Evolutionary conservation across 1,140 invertebrate species (phyloP), one percentile per base, ranked within the genome.

Genomic region (Pollicipes pollicipes): DNA sequence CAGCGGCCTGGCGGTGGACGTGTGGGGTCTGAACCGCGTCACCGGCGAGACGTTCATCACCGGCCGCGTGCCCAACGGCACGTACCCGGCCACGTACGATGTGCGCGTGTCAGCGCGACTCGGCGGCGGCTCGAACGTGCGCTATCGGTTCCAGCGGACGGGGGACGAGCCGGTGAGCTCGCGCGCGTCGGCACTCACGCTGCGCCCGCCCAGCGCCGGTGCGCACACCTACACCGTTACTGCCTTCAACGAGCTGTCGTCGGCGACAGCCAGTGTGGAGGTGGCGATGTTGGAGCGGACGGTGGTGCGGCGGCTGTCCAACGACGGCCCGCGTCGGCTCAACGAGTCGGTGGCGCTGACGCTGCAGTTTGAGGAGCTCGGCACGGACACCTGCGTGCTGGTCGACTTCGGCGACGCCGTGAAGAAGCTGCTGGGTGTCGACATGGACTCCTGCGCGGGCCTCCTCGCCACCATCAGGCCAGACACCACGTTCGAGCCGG

Each of bases 311-410:
- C 31, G 58, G 21, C 70, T 71, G 32, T 70, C 71, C 69, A 71
- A 71, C 69, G 37, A 71, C 28, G 69, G 71, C 6, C 71, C 71
- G 3, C 64, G 30, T 16, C 68, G 68, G 27, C 67, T 69, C n/a
- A n/a, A 67, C 35, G 37, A 68, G 31, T 45, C 68, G 17, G 67
- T 71, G 17, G 10, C 71, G 35, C 70, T 71, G 35, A 71, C 64
- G 32, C 68, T 71, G 10, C 27, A 27, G 26, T 37, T 71, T 37
- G 70, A 31, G 32, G 45, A 30, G 27, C 71, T 69, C 31, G 70
- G 64, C 21, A 68, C 68, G 17, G 70, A 68, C 17, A 71, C 71
- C 24, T 71, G 71, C 28, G 45, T 70, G 16, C 68, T 71, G 1
- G 30, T 71, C 69, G 70, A 70, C 30, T 27, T 71, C 26, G 24